Conservation (phyloP, 1,140 invertebrate species). For the Kradibia gibbosae region DNA sequence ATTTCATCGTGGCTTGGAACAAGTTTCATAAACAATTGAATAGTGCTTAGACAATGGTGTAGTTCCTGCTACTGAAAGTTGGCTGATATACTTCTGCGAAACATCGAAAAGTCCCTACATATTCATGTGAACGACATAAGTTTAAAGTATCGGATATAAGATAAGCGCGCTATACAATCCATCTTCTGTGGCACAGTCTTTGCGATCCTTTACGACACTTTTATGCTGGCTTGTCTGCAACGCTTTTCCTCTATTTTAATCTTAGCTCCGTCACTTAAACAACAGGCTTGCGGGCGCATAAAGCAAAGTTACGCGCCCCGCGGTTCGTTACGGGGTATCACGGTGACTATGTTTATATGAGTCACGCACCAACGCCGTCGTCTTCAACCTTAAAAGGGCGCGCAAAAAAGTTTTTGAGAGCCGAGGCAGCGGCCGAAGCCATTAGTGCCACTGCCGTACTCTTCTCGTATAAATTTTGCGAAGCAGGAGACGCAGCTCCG, state of each 20-base stretch:
- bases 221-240: not conserved
- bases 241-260: constrained; percentile 17
- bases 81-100: too few relatives aligned
- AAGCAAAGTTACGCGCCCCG: constrained; percentile 28
- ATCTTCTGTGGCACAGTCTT: not conserved
- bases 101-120: too few relatives aligned
- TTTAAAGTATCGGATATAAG: too few relatives aligned
- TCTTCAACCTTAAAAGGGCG: not conserved
- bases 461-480: constrained; percentile 30
- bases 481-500: not conserved
- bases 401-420: constrained; percentile 4
- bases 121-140: too few relatives aligned
- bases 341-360: constrained; percentile 21
- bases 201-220: constrained; percentile 26
- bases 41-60: too few relatives aligned
- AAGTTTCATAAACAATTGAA: too few relatives aligned
- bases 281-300: not conserved
- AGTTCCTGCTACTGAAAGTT: too few relatives aligned
- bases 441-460: constrained; percentile 16
- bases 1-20: too few relatives aligned
- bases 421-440: not conserved
- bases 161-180: not conserved
- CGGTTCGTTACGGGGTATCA: constrained; percentile 7
- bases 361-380: not conserved
- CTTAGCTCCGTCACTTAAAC: not conserved